Evolutionary conservation across 2,888 invertebrate genomes (phyloP), one percentile per base, ranked within the genome.

Genomic region (Leptinotarsa tumamoca): DNA sequence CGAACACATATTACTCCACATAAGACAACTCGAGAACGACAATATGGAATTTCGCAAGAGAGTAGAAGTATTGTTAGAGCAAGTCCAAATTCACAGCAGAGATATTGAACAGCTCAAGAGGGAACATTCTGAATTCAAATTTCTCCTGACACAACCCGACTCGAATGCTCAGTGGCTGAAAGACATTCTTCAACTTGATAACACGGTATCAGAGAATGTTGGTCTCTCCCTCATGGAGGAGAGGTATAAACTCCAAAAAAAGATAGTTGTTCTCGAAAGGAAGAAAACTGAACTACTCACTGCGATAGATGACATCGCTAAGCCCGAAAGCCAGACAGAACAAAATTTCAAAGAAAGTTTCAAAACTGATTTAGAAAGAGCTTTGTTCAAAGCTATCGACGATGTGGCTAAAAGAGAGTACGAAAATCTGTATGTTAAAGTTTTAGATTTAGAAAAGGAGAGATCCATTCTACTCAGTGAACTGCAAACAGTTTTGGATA

Each of bases 111-210:
- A 78, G 69, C 61, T 85, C 18, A 81, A 82, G 70, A 70, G 70
- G 1, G 83, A 83, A 71, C 80, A 82, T 58, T 66, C 80, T 2
- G 83, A 83, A 73, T 81, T 83, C 49, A 83, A 82, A 58, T 83
- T 83, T 74, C 74, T 83, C n/a, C 68, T 83, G 4, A 73, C 80
- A 13, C 82, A 82, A 70, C 82, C 82, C 3, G 79, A 83, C 43
- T 77, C 79, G 0, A 80, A 79, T 33, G 50, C 79, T 0, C 74
- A 82, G 17, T 81, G 78, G 80, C 66, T 84, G n/a, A 80, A 79
- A 72, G 80, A 79, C 67, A 81, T 84, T n/a, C 51, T 83, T 7
- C 70, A 78, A 10, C 66, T 83, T 1, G 82, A 83, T 27, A 79
- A 75, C 61, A 71, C 76, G 15, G 43, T 78, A 17, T 63, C 73